These are phyloP conservation scores for Odontothrips loti DNA, from an alignment of 2,888 invertebrate species.

Conservation along the genomic window DNA sequence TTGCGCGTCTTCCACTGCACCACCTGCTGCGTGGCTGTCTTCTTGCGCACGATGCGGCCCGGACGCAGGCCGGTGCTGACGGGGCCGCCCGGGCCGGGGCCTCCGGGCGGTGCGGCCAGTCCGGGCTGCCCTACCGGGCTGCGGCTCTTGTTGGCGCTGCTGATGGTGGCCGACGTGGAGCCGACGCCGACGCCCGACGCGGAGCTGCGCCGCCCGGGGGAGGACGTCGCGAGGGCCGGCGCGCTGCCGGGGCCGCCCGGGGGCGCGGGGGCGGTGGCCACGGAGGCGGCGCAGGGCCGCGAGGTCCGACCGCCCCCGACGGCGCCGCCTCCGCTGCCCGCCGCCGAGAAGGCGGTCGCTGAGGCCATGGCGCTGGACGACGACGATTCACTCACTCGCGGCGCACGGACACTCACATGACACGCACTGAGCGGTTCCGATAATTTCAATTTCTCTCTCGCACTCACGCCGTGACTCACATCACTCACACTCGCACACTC, in stretches of 20 bases:
- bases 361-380: constrained; percentile 6
- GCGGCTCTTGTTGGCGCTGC: constrained; percentile 3
- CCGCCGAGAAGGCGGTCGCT: constrained; percentile 9
- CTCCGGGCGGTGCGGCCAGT: not conserved
- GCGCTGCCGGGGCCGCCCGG: not conserved
- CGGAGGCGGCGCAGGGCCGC: not conserved
- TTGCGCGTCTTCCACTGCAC: constrained; percentile 52
- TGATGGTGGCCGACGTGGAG: constrained; percentile 18
- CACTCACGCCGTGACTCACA: not conserved
- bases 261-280: not conserved
- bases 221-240: not conserved
- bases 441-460: too few species aligned
- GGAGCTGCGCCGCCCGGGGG: not conserved
- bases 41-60: constrained; percentile 18
- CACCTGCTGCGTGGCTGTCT: constrained; percentile 37
- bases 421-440: not conserved
- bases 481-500: not conserved
- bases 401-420: not conserved
- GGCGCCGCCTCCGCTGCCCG: not conserved
- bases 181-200: not conserved
- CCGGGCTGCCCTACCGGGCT: not conserved
- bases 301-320: not conserved
- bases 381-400: not conserved
- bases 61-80: constrained; percentile 12
- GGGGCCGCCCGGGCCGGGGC: not conserved